These are phyloP conservation scores for Eudiplozoon nipponicum DNA, from an alignment of 2,888 invertebrate genomes.

Conservation along the genomic window DNA sequence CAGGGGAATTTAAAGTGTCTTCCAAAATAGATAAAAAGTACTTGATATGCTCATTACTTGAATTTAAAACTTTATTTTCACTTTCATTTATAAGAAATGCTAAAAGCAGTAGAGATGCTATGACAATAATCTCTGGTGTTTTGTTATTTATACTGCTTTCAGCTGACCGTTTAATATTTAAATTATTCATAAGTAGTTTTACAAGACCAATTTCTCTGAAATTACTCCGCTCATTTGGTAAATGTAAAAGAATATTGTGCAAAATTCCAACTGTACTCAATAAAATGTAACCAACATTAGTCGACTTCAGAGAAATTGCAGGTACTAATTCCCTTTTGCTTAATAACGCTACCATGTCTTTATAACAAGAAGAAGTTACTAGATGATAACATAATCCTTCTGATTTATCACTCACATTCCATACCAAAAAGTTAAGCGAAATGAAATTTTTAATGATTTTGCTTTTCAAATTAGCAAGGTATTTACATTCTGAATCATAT, in stretches of 20 bases:
- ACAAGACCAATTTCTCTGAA: too few relatives aligned
- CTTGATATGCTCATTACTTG: conserved; percentile 8
- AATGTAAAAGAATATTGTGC: conserved; percentile 13
- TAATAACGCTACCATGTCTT: conserved; percentile 4
- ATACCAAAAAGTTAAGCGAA: conserved; percentile 4
- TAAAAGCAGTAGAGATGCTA: conserved; percentile 9
- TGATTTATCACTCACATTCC: conserved; percentile 13
- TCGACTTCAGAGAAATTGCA: conserved; percentile 4
- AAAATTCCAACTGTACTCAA: conserved; percentile 8
- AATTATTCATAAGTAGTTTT: too few relatives aligned
- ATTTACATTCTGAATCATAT: too few relatives aligned
- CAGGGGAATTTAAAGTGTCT: conserved; percentile 3
- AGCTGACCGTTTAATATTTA: too few relatives aligned
- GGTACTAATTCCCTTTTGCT: too few relatives aligned
- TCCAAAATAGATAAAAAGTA: conserved; percentile 10
- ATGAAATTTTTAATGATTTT: too few relatives aligned
- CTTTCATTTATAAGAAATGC: conserved; percentile 11
- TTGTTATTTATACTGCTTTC: too few relatives aligned
- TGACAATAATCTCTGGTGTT: neutral
- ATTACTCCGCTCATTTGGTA: too few relatives aligned
- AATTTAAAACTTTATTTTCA: conserved; percentile 12
- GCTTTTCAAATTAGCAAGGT: too few relatives aligned
- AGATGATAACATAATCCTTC: conserved; percentile 5
- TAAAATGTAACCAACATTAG: neutral
- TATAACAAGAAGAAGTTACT: neutral